These are phyloP conservation scores for Saiga tatarica DNA, from an alignment of 2,113 vertebrate species.

Conservation along the genomic window DNA sequence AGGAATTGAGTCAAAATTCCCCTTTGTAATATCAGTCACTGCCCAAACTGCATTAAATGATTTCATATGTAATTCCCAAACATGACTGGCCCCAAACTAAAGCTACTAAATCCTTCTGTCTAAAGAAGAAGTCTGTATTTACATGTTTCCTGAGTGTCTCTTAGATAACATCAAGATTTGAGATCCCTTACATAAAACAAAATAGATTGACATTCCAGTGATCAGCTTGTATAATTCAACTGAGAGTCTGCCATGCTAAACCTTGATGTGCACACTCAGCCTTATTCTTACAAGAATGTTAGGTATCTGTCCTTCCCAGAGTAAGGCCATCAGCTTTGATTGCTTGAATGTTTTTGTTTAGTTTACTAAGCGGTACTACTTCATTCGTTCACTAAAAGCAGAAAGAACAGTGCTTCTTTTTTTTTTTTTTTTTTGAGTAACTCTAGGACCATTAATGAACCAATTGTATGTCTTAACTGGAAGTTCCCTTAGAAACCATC, in stretches of 20 bases:
- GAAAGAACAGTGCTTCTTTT: background rate
- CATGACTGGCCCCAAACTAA: background rate
- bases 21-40: background rate
- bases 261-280: background rate
- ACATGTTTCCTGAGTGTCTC: background rate
- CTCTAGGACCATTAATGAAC: background rate
- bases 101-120: background rate
- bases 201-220: background rate
- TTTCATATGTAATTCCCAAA: background rate
- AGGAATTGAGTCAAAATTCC: background rate
- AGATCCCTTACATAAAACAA: background rate
- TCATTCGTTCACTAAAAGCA: background rate
- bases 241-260: background rate
- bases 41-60: background rate
- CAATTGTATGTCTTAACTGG: background rate
- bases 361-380: background rate
- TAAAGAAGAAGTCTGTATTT: background rate
- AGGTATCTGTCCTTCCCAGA: background rate
- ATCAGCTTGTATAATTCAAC: background rate
- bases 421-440: background rate
- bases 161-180: background rate
- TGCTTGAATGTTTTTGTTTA: background rate
- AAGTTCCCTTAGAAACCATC: background rate
- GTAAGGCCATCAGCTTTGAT: background rate
- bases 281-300: background rate